Conservation (phyloP, 2,888 invertebrate genomes). For the Erpobdella octoculata region DNA sequence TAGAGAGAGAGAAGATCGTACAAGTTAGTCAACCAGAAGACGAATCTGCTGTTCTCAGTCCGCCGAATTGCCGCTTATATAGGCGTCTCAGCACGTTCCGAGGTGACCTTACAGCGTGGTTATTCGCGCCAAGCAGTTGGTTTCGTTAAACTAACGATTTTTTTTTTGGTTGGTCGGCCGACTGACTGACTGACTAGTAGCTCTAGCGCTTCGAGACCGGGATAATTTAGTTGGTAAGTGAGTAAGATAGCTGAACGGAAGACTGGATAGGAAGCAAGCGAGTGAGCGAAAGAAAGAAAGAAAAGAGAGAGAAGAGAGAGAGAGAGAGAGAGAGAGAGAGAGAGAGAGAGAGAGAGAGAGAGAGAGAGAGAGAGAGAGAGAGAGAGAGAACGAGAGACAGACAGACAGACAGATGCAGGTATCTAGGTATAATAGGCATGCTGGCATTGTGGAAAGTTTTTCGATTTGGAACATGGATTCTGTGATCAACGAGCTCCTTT, state of each 20-base stretch:
- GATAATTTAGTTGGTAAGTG: not conserved
- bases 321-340: not conserved
- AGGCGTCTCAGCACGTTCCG: too few relatives aligned
- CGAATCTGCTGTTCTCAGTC: not conserved
- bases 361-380: too few relatives aligned
- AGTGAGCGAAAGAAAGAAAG: not conserved
- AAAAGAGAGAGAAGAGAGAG: not conserved
- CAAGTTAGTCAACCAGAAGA: too few relatives aligned
- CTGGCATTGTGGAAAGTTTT: too few relatives aligned
- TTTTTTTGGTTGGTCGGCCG: not conserved
- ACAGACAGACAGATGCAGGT: too few relatives aligned
- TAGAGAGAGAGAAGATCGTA: slow-evolving; percentile 17
- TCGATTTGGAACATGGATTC: too few relatives aligned
- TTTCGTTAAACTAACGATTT: too few relatives aligned
- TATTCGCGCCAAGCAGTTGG: too few relatives aligned
- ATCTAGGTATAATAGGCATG: too few relatives aligned
- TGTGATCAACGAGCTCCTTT: too few relatives aligned
- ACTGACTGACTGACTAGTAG: not conserved
- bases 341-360: not conserved
- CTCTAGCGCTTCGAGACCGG: not conserved
- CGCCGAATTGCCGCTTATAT: not conserved
- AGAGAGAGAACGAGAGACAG: too few relatives aligned
- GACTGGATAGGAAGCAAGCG: not conserved
- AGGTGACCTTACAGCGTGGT: not conserved
- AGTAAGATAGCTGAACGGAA: not conserved